phyloP scores from a whole-genome alignment of 53 echinoderm and acorn worm genomes.

The Holothuria leucospilota region DNA sequence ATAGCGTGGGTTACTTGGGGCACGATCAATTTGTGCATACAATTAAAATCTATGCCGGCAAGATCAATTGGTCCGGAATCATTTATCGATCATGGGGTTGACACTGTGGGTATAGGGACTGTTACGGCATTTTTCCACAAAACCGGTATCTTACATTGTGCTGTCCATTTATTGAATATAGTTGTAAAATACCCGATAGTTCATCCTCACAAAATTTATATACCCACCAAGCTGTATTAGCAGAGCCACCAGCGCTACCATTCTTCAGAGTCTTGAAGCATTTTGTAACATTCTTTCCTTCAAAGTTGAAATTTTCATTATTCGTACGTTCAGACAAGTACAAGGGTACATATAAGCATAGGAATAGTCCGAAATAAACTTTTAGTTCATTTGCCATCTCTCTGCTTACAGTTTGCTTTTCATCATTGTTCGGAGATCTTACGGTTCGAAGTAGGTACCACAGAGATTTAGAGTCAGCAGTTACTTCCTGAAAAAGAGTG shows the following conservation, averaged over 20 bases:
- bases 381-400: background rate
- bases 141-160: slow-evolving; percentile 31
- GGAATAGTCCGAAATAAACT: slow-evolving; percentile 1
- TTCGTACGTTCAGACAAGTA: background rate
- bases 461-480: too few relatives aligned
- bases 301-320: slow-evolving; percentile 14
- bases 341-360: background rate
- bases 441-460: background rate
- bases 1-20: too few relatives aligned
- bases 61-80: too few relatives aligned
- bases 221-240: slow-evolving; percentile 6
- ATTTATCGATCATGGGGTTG: too few relatives aligned
- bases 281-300: slow-evolving; percentile 35
- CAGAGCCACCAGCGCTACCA: slow-evolving; percentile 26
- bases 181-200: slow-evolving; percentile 13
- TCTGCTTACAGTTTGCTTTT: slow-evolving; percentile 13
- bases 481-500: slow-evolving; percentile 1
- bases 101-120: too few relatives aligned
- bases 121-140: slow-evolving; percentile 21
- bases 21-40: too few relatives aligned
- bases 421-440: slow-evolving; percentile 16
- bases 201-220: background rate
- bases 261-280: background rate
- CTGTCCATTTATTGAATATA: slow-evolving; percentile 18
- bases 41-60: too few relatives aligned